Conservation (phyloP, 2,888 invertebrate species). For the Cistogaster globosa region DNA sequence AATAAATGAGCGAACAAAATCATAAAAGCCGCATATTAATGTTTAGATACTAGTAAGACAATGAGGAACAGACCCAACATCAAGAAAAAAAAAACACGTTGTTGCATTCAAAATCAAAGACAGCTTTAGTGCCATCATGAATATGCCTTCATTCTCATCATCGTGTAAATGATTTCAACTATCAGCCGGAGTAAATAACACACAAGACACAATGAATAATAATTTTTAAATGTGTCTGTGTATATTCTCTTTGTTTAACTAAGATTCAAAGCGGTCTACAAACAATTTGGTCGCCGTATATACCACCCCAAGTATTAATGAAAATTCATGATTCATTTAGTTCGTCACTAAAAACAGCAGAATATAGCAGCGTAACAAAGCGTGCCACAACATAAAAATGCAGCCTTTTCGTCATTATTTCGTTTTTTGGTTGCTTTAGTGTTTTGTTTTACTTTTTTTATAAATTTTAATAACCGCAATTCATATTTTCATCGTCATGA, state of each 20-base stretch:
- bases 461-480: conserved; percentile 38
- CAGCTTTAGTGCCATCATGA: not conserved
- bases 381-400: conserved; percentile 60
- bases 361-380: conserved; percentile 43
- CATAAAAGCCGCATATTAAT: not conserved
- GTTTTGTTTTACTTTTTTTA: not conserved
- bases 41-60: not conserved
- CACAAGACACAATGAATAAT: not conserved
- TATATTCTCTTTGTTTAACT: conserved; percentile 19
- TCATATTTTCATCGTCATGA: conserved; percentile 26
- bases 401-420: conserved; percentile 22
- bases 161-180: not conserved
- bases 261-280: conserved; percentile 23
- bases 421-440: not conserved
- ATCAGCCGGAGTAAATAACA: conserved; percentile 11
- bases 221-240: not conserved
- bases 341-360: conserved; percentile 23
- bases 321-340: conserved; percentile 65
- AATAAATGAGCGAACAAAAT: too few species aligned
- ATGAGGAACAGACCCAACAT: not conserved
- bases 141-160: conserved; percentile 8
- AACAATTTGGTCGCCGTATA: conserved; percentile 23
- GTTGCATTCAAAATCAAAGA: conserved; percentile 38
- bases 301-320: conserved; percentile 43
- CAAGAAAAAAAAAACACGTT: conserved; percentile 1